phyloP scores from a whole-genome alignment of 64 coral and sea anemone genomes.

The Dendronephthya gigantea region DNA sequence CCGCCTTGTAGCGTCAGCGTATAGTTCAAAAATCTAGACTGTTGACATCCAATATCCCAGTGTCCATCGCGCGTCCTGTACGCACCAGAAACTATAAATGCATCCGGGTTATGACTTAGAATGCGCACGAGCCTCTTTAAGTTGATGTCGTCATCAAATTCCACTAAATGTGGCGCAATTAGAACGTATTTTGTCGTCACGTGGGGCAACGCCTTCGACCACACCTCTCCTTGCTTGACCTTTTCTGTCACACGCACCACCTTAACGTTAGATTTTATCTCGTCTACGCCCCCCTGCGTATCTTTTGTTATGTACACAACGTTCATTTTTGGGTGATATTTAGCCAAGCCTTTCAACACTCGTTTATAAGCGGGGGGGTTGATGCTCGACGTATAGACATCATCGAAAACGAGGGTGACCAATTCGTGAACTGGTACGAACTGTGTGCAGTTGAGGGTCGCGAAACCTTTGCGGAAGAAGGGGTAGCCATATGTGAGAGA shows the following conservation, averaged over 20 bases:
- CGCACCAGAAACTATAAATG: conserved; percentile 54
- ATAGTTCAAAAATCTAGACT: conserved; percentile 68
- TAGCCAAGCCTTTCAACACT: conserved; percentile 41
- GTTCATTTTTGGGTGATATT: conserved; percentile 42
- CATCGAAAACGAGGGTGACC: conserved; percentile 48
- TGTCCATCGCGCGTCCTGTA: conserved; percentile 51
- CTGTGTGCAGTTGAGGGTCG: conserved; percentile 48
- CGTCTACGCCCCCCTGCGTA: not conserved
- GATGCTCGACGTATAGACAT: not conserved
- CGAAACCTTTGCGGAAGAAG: conserved; percentile 72
- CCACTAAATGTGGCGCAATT: conserved; percentile 53
- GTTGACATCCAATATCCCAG: conserved; percentile 88
- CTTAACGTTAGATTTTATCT: not conserved
- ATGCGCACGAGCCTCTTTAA: conserved; percentile 60
- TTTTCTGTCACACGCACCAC: not conserved
- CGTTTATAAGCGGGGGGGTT: not conserved
- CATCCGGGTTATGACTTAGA: conserved; percentile 51
- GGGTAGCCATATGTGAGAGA: conserved; percentile 67
- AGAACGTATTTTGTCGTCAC: conserved; percentile 70
- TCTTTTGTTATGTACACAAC: conserved; percentile 37
- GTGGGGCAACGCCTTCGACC: conserved; percentile 34
- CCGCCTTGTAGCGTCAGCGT: conserved; percentile 48
- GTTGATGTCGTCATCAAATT: conserved; percentile 76
- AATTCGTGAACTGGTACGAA: conserved; percentile 50
- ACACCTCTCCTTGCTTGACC: not conserved